A percentile compares a stretch with the other conserved stretches of the same genome.
phyloP scores from a whole-genome alignment of 2,797 vertebrate species.

The Fistularia commersonii region DNA sequence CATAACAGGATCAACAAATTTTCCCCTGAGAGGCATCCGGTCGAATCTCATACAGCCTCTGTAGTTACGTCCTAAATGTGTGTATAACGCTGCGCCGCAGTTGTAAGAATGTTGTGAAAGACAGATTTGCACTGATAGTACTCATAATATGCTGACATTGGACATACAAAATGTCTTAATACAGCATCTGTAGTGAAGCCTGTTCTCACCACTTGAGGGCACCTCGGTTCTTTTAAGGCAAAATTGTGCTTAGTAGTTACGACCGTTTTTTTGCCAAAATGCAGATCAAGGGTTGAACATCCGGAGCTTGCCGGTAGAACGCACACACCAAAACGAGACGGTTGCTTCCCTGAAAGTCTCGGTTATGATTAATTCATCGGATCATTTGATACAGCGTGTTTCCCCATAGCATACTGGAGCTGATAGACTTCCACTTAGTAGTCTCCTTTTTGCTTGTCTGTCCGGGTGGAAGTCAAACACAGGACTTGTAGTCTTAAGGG shows the following conservation, averaged over 20 bases:
- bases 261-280: constrained; percentile 7
- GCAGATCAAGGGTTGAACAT: neutral
- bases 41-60: too few species aligned
- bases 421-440: constrained; percentile 5
- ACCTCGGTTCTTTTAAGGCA: constrained; percentile 45
- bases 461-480: neutral
- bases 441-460: constrained; percentile 5
- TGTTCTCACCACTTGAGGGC: constrained; percentile 64
- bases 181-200: constrained; percentile 17
- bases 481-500: neutral
- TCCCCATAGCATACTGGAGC: constrained; percentile 6
- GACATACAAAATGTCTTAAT: too few species aligned
- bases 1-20: too few species aligned
- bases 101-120: too few species aligned
- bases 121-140: too few species aligned
- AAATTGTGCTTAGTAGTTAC: neutral
- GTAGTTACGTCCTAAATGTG: too few species aligned
- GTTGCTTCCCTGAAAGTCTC: constrained; percentile 8
- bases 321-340: constrained; percentile 4
- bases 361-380: constrained; percentile 20
- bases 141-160: too few species aligned
- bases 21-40: too few species aligned
- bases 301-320: constrained; percentile 1
- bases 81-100: too few species aligned
- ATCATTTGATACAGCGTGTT: constrained; percentile 2